Percentiles rank a stretch among this genome's conserved stretches.
phyloP scores from a whole-genome alignment of 2,797 vertebrate species.

The Oophaga sylvatica region DNA sequence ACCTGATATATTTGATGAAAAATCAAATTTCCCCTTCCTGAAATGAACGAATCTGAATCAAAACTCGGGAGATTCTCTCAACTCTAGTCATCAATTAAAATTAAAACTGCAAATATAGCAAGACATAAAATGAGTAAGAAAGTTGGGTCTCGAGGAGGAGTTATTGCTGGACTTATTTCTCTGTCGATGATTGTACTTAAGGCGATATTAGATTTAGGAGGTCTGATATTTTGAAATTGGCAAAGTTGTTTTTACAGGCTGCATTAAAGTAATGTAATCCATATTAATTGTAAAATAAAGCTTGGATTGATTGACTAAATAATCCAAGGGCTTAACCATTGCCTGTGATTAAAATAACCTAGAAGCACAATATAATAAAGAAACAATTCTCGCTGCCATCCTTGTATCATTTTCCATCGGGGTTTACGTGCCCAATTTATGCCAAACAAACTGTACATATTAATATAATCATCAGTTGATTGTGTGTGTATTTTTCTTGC shows the following conservation, averaged over 20 bases:
- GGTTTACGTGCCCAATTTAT: conserved; percentile 76
- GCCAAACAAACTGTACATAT: conserved; percentile 65
- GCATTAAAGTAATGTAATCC: conserved; percentile 7
- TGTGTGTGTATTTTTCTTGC: not conserved
- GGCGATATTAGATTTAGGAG: not conserved
- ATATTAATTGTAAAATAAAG: conserved; percentile 5
- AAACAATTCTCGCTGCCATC: not conserved
- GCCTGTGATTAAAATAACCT: not conserved
- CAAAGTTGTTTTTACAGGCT: not conserved
- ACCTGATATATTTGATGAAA: no score
- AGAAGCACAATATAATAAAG: not conserved
- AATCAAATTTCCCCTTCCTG: no score
- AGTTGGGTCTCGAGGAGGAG: not conserved
- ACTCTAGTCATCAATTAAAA: not conserved
- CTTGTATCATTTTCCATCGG: not conserved
- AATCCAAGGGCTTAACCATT: not conserved
- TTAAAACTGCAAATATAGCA: not conserved
- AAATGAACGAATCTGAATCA: no score
- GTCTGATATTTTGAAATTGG: not conserved
- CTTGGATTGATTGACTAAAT: not conserved
- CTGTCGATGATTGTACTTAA: not conserved
- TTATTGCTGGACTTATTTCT: not conserved
- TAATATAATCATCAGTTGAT: not conserved
- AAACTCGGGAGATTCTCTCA: no score
- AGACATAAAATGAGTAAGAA: not conserved